phyloP scores from a whole-genome alignment of 2,888 invertebrate genomes.

The Drosophila rubida region DNA sequence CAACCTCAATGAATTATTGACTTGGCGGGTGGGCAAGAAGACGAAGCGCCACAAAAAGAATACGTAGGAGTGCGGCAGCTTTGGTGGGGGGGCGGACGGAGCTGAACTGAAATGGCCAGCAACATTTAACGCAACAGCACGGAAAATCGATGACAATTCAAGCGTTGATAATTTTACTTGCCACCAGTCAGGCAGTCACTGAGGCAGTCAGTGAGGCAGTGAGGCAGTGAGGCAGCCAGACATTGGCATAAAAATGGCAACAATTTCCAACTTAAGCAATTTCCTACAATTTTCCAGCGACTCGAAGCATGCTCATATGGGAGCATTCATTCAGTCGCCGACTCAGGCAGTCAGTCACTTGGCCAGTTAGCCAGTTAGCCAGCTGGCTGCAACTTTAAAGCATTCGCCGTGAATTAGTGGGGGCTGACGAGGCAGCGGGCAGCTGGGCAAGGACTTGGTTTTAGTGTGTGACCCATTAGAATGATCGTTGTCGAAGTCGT shows the following conservation, averaged over 20 bases:
- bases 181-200: conserved; percentile 36
- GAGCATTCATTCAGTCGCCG: conserved; percentile 46
- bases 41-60: conserved; percentile 8
- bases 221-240: conserved; percentile 28
- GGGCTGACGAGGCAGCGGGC: conserved; percentile 38
- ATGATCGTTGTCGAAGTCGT: conserved; percentile 76
- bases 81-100: neutral
- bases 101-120: conserved; percentile 57
- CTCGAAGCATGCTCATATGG: conserved; percentile 56
- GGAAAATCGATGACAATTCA: conserved; percentile 81
- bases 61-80: neutral
- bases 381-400: conserved; percentile 47
- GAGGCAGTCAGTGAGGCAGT: conserved; percentile 35
- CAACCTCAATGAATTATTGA: conserved; percentile 71
- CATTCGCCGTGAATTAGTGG: conserved; percentile 73
- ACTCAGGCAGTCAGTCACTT: conserved; percentile 22
- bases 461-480: conserved; percentile 78
- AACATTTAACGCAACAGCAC: conserved; percentile 78
- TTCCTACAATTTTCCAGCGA: conserved; percentile 77
- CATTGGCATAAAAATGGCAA: conserved; percentile 71
- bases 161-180: conserved; percentile 76
- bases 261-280: conserved; percentile 79
- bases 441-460: conserved; percentile 61
- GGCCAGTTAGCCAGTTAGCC: conserved; percentile 10
- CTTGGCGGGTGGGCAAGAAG: conserved; percentile 32